Evolutionary conservation across 2,113 vertebrate genomes (phyloP).

Genomic region (Galemys pyrenaicus): DNA sequence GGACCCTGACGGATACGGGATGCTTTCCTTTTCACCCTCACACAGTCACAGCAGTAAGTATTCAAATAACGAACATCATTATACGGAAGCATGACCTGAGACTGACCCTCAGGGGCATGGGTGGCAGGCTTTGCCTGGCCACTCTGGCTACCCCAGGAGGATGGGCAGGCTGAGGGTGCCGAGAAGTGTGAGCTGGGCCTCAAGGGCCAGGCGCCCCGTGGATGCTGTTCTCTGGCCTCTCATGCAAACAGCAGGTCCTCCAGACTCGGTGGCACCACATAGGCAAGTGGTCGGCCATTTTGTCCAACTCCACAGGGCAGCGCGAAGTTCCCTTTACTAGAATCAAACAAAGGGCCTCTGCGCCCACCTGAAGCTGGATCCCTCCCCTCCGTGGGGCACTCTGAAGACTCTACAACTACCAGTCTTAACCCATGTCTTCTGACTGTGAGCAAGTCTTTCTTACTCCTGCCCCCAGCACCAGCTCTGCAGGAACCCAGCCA

Average conservation of each 20-base stretch:
- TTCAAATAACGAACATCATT: neutral
- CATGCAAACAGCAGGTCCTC: neutral
- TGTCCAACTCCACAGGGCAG: neutral
- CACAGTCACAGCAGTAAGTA: neutral
- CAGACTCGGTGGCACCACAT: no score
- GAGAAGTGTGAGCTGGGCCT: fast-evolving
- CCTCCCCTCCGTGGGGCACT: fast-evolving
- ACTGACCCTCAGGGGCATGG: neutral
- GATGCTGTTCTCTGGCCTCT: neutral
- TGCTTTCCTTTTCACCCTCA: no score
- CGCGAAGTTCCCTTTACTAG: neutral
- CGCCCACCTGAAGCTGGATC: fast-evolving
- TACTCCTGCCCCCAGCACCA: neutral
- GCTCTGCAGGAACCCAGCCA: neutral
- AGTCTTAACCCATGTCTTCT: neutral
- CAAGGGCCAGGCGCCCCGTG: neutral
- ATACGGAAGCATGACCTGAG: neutral
- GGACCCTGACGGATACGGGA: no score
- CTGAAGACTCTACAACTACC: no score
- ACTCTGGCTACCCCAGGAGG: fast-evolving
- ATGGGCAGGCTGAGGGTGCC: no score
- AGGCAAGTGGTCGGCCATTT: neutral
- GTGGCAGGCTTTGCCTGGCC: no score
- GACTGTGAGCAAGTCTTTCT: neutral
- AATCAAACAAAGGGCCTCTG: fast-evolving